Percentiles rank a stretch among this genome's conserved stretches.
These are phyloP conservation scores for Tridacna gigas DNA, from an alignment of 2,888 invertebrate species.

Conservation along the genomic window DNA sequence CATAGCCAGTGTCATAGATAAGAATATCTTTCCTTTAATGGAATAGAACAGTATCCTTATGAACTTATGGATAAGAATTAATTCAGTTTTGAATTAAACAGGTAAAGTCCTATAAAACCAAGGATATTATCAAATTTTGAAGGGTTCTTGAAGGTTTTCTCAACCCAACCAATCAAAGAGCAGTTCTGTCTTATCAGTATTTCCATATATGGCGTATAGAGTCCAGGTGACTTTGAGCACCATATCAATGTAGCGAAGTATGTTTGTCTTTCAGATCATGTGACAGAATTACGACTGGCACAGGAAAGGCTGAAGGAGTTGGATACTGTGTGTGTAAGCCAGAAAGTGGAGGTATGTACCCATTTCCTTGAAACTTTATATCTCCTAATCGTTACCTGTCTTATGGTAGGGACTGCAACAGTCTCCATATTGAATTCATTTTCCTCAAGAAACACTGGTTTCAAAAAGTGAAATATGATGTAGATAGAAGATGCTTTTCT, in stretches of 20 bases:
- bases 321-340: slow-evolving; percentile 72
- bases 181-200: slow-evolving; percentile 58
- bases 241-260: slow-evolving; percentile 43
- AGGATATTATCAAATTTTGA: slow-evolving; percentile 51
- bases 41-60: slow-evolving; percentile 7
- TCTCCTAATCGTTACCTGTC: too few relatives aligned
- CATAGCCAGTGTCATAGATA: slow-evolving; percentile 23
- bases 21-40: not conserved
- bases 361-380: not conserved
- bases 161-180: slow-evolving; percentile 50
- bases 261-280: slow-evolving; percentile 79
- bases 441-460: too few relatives aligned
- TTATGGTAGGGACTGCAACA: too few relatives aligned
- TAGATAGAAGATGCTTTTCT: too few relatives aligned
- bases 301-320: slow-evolving; percentile 78
- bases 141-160: slow-evolving; percentile 52
- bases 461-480: too few relatives aligned
- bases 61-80: slow-evolving; percentile 45
- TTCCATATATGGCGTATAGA: slow-evolving; percentile 60
- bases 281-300: slow-evolving; percentile 81
- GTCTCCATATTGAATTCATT: too few relatives aligned
- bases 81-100: slow-evolving; percentile 19
- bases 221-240: slow-evolving; percentile 49
- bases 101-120: slow-evolving; percentile 50
- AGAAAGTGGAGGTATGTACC: slow-evolving; percentile 79